Percentiles rank a stretch among this genome's conserved stretches.
Conservation (phyloP, 2,113 vertebrate genomes). For the Platysteira castanea region DNA sequence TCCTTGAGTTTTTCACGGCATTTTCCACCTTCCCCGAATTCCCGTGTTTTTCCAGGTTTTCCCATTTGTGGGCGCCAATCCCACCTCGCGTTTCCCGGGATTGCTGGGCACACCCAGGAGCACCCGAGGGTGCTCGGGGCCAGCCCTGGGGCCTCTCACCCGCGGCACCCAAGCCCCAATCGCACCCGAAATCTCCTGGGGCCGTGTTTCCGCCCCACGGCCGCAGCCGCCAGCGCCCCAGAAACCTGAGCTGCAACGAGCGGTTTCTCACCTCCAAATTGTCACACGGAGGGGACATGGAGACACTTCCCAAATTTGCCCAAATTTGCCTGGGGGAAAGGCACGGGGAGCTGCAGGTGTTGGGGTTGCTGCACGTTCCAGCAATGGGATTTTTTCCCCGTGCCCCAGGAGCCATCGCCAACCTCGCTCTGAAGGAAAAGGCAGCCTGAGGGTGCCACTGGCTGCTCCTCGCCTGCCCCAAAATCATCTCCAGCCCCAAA, state of each 20-base stretch:
- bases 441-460: background rate
- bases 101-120: background rate
- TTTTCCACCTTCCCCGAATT: background rate
- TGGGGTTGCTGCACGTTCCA: background rate
- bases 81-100: rapidly evolving
- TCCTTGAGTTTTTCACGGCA: background rate
- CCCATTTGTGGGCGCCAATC: rapidly evolving
- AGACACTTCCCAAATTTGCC: background rate
- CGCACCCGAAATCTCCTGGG: background rate
- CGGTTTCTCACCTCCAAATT: rapidly evolving
- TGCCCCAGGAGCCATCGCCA: background rate
- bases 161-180: rapidly evolving
- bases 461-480: background rate
- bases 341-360: background rate
- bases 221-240: background rate
- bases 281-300: rapidly evolving
- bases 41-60: rapidly evolving
- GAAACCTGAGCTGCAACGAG: background rate
- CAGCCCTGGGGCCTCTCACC: background rate
- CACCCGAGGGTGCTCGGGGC: background rate
- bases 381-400: background rate
- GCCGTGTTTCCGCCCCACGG: background rate
- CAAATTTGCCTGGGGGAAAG: too few relatives aligned
- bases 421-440: background rate
- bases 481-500: background rate